Evolutionary conservation across 1,140 invertebrate genomes (phyloP).

Genomic region (Aplysia californica): DNA sequence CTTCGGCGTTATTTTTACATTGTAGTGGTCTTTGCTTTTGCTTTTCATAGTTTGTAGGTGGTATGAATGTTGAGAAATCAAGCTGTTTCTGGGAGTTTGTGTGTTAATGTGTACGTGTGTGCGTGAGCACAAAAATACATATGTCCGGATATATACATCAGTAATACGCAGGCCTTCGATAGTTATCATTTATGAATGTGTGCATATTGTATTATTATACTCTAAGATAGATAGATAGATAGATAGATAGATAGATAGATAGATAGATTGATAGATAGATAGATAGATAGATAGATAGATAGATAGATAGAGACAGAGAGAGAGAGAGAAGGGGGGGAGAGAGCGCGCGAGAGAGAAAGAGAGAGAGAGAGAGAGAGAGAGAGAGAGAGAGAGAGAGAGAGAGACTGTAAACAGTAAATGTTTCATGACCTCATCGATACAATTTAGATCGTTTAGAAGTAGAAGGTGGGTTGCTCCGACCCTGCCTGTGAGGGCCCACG

Average conservation of each 20-base stretch:
- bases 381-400: too few species aligned
- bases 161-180: too few species aligned
- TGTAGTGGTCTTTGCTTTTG: not conserved
- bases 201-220: not conserved
- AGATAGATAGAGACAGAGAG: not conserved
- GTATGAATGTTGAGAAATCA: not conserved
- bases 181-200: too few species aligned
- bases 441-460: too few species aligned
- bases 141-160: not conserved
- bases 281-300: not conserved
- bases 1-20: not conserved
- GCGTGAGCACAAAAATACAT: not conserved
- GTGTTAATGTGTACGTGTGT: not conserved
- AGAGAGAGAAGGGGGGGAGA: not conserved
- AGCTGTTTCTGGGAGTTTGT: not conserved
- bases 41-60: not conserved
- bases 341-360: too few species aligned
- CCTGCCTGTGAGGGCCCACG: too few species aligned
- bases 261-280: not conserved
- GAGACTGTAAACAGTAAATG: too few species aligned
- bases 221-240: not conserved
- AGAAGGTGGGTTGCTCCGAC: too few species aligned
- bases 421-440: too few species aligned
- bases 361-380: too few species aligned
- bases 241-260: not conserved